Percentiles rank a stretch among this genome's conserved stretches.
These are phyloP conservation scores for Drosophila gaucha DNA, from an alignment of 2,888 invertebrate species.

Conservation along the genomic window DNA sequence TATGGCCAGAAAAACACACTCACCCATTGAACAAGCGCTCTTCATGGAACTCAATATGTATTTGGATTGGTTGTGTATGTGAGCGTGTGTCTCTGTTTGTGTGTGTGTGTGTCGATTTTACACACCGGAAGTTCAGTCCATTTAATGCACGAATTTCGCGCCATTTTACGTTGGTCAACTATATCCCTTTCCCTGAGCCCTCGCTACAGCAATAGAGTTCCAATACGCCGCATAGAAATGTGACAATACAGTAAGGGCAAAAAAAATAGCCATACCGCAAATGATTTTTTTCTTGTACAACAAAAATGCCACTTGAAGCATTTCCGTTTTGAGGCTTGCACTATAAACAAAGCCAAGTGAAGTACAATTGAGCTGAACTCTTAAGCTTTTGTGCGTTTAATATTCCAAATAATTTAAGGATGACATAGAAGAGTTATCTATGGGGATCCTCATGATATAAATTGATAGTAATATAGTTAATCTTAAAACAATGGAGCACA, in stretches of 20 bases:
- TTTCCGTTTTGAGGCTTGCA: constrained; percentile 61
- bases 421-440: too few species aligned
- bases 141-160: constrained; percentile 81
- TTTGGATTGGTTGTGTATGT: constrained; percentile 17
- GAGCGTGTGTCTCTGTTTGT: background rate
- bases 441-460: too few species aligned
- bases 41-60: constrained; percentile 34
- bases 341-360: constrained; percentile 40
- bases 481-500: too few species aligned
- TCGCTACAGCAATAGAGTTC: constrained; percentile 36
- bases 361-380: constrained; percentile 12
- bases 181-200: constrained; percentile 3
- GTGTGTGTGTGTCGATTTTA: constrained; percentile 54
- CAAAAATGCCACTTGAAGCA: constrained; percentile 53
- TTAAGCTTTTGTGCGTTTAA: constrained; percentile 2
- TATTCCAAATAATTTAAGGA: background rate
- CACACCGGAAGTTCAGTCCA: constrained; percentile 82
- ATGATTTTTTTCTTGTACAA: constrained; percentile 37
- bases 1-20: constrained; percentile 51
- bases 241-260: constrained; percentile 5
- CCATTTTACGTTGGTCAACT: constrained; percentile 70
- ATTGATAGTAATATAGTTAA: too few species aligned
- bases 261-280: constrained; percentile 64
- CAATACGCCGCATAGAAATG: constrained; percentile 28
- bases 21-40: constrained; percentile 32